phyloP scores from a whole-genome alignment of 2,888 invertebrate species.

The Oegoconia quadripuncta region DNA sequence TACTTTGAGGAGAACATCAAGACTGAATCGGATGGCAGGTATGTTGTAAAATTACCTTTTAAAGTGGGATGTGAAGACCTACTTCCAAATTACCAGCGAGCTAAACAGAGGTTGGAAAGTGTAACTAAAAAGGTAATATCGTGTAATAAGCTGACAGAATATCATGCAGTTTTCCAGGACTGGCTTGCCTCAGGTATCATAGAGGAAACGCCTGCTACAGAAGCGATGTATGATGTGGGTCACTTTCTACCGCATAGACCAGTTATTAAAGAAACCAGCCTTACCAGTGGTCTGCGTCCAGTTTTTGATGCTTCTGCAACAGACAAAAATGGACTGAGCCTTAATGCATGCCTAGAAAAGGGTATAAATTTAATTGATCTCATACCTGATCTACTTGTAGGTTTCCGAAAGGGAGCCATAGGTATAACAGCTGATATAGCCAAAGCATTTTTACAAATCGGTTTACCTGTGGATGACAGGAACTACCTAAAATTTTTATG shows the following conservation, averaged over 20 bases:
- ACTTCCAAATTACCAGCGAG: neutral
- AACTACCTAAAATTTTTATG: slow-evolving; percentile 12
- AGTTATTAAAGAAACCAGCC: slow-evolving; percentile 11
- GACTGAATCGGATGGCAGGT: slow-evolving; percentile 1
- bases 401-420: slow-evolving; percentile 11
- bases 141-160: slow-evolving; percentile 4
- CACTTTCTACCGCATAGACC: slow-evolving; percentile 11
- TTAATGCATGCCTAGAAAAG: slow-evolving; percentile 13
- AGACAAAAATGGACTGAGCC: slow-evolving; percentile 11
- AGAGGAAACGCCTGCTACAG: neutral
- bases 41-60: slow-evolving; percentile 7
- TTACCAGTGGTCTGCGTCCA: slow-evolving; percentile 12
- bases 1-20: slow-evolving; percentile 1
- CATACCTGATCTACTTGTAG: slow-evolving; percentile 13
- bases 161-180: slow-evolving; percentile 6
- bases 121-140: slow-evolving; percentile 4
- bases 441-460: slow-evolving; percentile 14
- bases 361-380: slow-evolving; percentile 13
- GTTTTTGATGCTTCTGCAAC: slow-evolving; percentile 16
- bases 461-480: slow-evolving; percentile 3
- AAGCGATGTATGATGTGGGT: no score
- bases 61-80: slow-evolving; percentile 4
- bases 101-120: slow-evolving; percentile 4
- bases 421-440: slow-evolving; percentile 11
- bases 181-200: slow-evolving; percentile 7